A percentile compares a stretch with the other conserved stretches of the same genome.
These are phyloP conservation scores for Illadopsis cleaveri DNA, from an alignment of 2,113 vertebrate species.

Conservation along the genomic window DNA sequence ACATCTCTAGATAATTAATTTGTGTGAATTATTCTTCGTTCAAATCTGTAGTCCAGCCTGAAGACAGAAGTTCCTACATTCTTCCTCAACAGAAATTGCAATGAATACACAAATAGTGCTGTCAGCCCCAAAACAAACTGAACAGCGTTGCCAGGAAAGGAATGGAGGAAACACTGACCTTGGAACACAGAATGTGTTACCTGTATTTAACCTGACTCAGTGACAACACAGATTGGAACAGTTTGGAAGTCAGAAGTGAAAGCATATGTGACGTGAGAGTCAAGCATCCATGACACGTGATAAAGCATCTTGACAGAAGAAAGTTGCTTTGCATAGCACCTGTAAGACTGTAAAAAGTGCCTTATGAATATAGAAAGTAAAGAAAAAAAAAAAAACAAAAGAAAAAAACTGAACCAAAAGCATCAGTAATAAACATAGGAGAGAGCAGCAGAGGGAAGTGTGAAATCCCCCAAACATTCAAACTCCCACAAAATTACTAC, in stretches of 20 bases:
- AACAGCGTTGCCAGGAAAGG: neutral
- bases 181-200: neutral
- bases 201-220: neutral
- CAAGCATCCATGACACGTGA: neutral
- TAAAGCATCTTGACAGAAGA: neutral
- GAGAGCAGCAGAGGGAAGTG: neutral
- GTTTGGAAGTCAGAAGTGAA: neutral
- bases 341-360: neutral
- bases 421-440: neutral
- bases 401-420: neutral
- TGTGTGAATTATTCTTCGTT: neutral
- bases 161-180: neutral
- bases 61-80: neutral
- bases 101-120: neutral
- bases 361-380: neutral
- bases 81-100: neutral
- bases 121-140: neutral
- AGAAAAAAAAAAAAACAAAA: neutral
- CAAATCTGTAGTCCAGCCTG: neutral
- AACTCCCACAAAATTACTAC: neutral
- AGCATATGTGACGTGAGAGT: neutral
- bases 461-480: neutral
- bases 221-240: neutral
- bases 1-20: neutral
- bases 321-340: neutral